Base-by-base conservation (phyloP, 1,140 invertebrate genomes). In the Oedothorax gibbosus region DNA sequence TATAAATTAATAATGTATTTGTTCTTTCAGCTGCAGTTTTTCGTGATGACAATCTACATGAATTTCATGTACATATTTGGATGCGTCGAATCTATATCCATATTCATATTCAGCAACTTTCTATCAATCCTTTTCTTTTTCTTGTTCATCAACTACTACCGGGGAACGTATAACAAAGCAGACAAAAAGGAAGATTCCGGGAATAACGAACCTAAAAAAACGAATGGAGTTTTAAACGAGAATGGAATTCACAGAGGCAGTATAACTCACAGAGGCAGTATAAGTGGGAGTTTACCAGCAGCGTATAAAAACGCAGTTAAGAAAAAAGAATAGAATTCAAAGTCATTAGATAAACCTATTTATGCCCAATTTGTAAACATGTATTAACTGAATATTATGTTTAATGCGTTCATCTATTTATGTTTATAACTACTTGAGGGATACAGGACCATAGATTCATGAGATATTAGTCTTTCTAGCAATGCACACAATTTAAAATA, bases 101-200 rank as follows among this genome's bases (percentile, higher is more conserved):
- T 56, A 11, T 81, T 81, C 18, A 60, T 50, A 18, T 81, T 81
- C 21, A 71, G 65, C 15, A 18, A 15, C 12, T 57, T 18, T 14
- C 64, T 81, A 7, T 57, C 65, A 2, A 18, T 81, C 11, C 21
- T 71, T 0, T 81, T 81, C 56, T 81, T 81, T 54, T 81, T 81
- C 35, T 15, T 81, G 20, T 81, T 81, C 65, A 81, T 81, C 66
- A 54, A 71, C 18, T 81, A 81, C 20, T 81, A 81, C 14, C 51
- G 50, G 11, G 18, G n/a, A 15, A 50, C 12, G 7, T 81, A 81
- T 35, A 81, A 71, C 0, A n/a, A 18, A n/a, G 15, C 14, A n/a
- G 8, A 10, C 21, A 50, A n/a, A 7, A n/a, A 57, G 14, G n/a
- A 18, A 10, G 57, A 15, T 0, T 1, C 51, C 11, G 12, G 65